A percentile compares a stretch with the other conserved stretches of the same genome.
phyloP scores from a whole-genome alignment of 2,888 invertebrate genomes.

The Eurytoma adleriae region DNA sequence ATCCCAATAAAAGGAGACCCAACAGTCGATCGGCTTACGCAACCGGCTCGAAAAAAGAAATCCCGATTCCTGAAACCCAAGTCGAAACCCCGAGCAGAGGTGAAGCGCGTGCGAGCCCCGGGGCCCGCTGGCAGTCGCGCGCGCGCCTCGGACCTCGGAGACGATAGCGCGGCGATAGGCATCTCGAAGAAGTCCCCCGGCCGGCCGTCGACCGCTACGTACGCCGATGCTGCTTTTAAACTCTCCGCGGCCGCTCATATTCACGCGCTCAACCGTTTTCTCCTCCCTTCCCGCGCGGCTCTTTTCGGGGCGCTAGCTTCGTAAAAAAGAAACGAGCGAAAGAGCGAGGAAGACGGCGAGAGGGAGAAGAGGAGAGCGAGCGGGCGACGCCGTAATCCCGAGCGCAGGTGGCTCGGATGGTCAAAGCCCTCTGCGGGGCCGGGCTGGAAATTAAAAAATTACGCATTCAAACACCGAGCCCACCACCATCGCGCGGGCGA shows the following conservation, averaged over 20 bases:
- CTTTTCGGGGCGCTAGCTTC: constrained; percentile 4
- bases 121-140: too few species aligned
- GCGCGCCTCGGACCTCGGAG: too few species aligned
- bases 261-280: constrained; percentile 42
- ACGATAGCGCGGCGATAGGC: constrained; percentile 32
- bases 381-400: too few species aligned
- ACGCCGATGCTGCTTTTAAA: constrained; percentile 7
- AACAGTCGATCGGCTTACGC: too few species aligned
- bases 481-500: constrained; percentile 23
- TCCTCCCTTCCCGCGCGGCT: background rate
- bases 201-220: background rate
- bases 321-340: background rate
- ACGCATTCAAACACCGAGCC: constrained; percentile 52
- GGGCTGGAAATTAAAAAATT: constrained; percentile 53
- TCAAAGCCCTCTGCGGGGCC: constrained; percentile 44
- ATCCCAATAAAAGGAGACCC: too few species aligned
- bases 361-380: background rate
- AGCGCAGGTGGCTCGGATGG: constrained; percentile 47
- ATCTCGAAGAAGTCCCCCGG: constrained; percentile 38
- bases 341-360: constrained; percentile 19
- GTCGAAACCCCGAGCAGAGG: too few species aligned
- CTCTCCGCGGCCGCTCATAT: background rate
- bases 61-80: too few species aligned
- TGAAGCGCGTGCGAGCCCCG: too few species aligned
- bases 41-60: too few species aligned